Percentiles rank a stretch among this genome's conserved stretches.
Conservation (phyloP, 2,888 invertebrate genomes). For the Rotaria socialis region DNA sequence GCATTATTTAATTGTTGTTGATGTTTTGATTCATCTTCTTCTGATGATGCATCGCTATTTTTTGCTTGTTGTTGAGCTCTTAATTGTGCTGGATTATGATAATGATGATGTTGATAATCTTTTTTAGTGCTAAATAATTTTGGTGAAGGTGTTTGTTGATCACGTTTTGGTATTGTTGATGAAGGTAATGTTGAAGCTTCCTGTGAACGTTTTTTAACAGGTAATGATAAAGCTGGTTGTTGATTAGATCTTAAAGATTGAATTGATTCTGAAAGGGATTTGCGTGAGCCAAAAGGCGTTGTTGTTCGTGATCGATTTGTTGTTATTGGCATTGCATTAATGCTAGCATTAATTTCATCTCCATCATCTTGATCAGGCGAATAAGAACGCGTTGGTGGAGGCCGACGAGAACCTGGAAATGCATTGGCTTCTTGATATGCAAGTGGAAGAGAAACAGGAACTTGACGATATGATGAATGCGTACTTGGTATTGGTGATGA, state of each 20-base stretch:
- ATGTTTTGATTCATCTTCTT: not conserved
- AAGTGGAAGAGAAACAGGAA: not conserved
- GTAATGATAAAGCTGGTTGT: conserved; percentile 2
- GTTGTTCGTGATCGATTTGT: conserved; percentile 18
- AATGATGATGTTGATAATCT: not conserved
- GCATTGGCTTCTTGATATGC: not conserved
- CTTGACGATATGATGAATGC: not conserved
- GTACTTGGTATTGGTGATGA: not conserved
- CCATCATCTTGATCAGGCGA: not conserved
- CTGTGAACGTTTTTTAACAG: not conserved
- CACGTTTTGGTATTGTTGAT: not conserved
- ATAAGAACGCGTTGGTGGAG: not conserved
- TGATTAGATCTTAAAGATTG: not conserved
- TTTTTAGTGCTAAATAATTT: not conserved
- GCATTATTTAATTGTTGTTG: not conserved
- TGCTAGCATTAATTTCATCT: not conserved
- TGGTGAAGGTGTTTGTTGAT: conserved; percentile 1
- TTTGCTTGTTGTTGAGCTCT: not conserved
- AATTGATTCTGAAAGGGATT: not conserved
- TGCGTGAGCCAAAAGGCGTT: conserved; percentile 32
- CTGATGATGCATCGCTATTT: too few species aligned
- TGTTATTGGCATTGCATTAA: not conserved
- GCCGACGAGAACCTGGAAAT: not conserved
- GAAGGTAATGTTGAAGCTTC: not conserved
- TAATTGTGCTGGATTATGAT: conserved; percentile 21